These are phyloP conservation scores for Bufo gargarizans DNA, from an alignment of 2,113 vertebrate species.

Conservation along the genomic window DNA sequence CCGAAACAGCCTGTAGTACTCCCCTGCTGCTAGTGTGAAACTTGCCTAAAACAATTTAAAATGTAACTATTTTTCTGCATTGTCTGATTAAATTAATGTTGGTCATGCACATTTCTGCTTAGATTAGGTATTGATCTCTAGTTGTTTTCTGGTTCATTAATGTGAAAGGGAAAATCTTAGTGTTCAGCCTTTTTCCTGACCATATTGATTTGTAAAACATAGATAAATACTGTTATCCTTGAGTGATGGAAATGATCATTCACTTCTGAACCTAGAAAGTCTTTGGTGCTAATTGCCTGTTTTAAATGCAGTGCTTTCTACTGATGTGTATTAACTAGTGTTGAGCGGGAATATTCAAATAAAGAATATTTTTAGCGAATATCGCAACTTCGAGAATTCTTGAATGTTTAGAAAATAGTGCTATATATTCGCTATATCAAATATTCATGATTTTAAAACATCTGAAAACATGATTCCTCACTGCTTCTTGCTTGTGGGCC, in stretches of 20 bases:
- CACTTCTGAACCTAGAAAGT: background rate
- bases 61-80: slow-evolving; percentile 9
- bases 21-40: no score
- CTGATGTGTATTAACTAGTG: background rate
- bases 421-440: no score
- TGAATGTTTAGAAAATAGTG: no score
- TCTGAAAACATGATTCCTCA: no score
- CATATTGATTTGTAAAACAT: slow-evolving; percentile 45
- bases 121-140: slow-evolving; percentile 48
- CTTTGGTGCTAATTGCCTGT: background rate
- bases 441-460: no score
- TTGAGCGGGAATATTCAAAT: no score
- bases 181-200: slow-evolving; percentile 41
- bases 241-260: slow-evolving; percentile 49
- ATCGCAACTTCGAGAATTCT: no score
- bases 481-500: no score
- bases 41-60: background rate
- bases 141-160: slow-evolving; percentile 52
- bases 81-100: slow-evolving; percentile 36
- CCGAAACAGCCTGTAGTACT: no score
- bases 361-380: no score
- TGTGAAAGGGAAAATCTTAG: slow-evolving; percentile 44
- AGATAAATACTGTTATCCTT: slow-evolving; percentile 46
- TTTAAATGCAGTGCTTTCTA: background rate
- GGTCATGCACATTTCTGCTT: slow-evolving; percentile 25